Evolutionary conservation across 2,113 vertebrate species (phyloP), one percentile per base, ranked within the genome.

Genomic region (Phrynosoma platyrhinos): DNA sequence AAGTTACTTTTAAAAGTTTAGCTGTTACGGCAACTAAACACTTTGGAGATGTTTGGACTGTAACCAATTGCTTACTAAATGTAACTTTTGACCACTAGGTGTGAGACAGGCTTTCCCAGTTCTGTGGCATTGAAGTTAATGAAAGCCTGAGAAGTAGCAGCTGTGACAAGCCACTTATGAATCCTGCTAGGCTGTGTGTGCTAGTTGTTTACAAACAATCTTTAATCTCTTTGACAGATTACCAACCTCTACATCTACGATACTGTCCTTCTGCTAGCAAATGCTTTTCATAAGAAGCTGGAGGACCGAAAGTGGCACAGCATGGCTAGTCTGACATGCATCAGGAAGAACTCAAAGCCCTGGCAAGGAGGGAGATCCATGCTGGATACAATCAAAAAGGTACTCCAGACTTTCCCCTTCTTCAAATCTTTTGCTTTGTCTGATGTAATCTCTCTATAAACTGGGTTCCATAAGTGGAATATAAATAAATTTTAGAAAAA

Each of bases 261-360:
- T 92, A 98, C 98, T 0, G 98, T 99, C 89, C 96, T 99, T 79
- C 95, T 99, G 82, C 94, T 99, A 91, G 99, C 99, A 4, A 99
- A 99, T 64, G 99, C 99, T 80, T 99, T 99, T 92, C 99, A 99
- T 93, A 98, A 98, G 94, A 99, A 99, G 95, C 94, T 99, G 88
- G 99, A 99, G 94, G 99, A 99, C 94, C 97, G 99, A 81, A 99
- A 99, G 91, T 99, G 99, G 99, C 99, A 99, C 96, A 99, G 99
- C 96, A 99, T 99, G 99, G 99, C 99, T 52, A 99, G 99, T 90
- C 95, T 99, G 89, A 99, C 98, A n/a, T 99, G 99, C 95, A 99
- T 99, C 95, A 97, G 98, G 93, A 99, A 99, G 95, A 99, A 97
- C 92, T 98, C 99, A 27, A 99, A 99, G 88, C 98, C 99, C 0